These are phyloP conservation scores for Syngnathus acus DNA, from an alignment of 2,797 vertebrate species.

Conservation along the genomic window DNA sequence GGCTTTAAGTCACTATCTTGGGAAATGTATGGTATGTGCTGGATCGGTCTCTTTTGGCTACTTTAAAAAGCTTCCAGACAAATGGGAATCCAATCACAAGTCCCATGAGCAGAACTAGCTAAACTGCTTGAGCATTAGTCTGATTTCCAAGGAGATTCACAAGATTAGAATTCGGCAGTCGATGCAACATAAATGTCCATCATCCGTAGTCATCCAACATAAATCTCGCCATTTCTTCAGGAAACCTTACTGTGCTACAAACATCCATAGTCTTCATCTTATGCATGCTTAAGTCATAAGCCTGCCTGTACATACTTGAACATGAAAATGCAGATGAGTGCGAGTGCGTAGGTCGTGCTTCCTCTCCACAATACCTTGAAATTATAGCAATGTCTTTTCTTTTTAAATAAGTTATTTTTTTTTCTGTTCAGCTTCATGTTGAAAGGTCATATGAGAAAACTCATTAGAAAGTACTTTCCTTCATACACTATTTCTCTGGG, in stretches of 20 bases:
- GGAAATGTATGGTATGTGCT: conserved; percentile 49
- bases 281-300: conserved; percentile 11
- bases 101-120: conserved; percentile 33
- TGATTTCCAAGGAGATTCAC: conserved; percentile 15
- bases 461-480: conserved; percentile 52
- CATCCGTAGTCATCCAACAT: conserved; percentile 18
- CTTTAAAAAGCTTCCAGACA: conserved; percentile 47
- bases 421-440: conserved; percentile 42
- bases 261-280: conserved; percentile 8
- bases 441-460: conserved; percentile 35
- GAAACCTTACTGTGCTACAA: conserved; percentile 10
- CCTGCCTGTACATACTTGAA: conserved; percentile 30
- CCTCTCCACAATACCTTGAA: conserved; percentile 37
- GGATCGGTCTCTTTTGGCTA: conserved; percentile 44
- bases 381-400: conserved; percentile 53
- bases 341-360: conserved; percentile 40
- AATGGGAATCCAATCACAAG: conserved; percentile 55
- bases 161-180: conserved; percentile 8
- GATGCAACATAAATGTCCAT: conserved; percentile 11
- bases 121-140: conserved; percentile 26
- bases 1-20: conserved; percentile 35
- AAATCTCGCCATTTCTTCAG: conserved; percentile 21
- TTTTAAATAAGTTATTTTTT: conserved; percentile 44
- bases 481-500: conserved; percentile 13
- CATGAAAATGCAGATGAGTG: conserved; percentile 50